Base-by-base conservation (phyloP, 2,797 vertebrate genomes). In the Iguana delicatissima region DNA sequence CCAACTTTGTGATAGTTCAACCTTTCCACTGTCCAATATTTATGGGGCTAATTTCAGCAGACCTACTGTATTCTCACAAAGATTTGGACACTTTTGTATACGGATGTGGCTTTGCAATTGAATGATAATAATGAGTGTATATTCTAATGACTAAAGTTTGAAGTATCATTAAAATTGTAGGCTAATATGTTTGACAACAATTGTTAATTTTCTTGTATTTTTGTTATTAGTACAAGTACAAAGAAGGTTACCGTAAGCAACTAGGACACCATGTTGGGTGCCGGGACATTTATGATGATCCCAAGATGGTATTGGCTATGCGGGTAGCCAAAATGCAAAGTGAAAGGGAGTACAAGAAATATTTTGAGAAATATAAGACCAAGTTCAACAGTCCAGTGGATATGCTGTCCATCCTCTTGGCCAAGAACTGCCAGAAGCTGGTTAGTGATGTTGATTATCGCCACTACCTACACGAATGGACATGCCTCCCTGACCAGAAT, bases 161-260 rank as follows among this genome's bases (percentile, higher is more conserved):
- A 62, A 89, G 74, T 84, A 12, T 50, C 16, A 42, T 73, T 89
- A 82, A 82, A 57, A 8, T 59, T 24, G 50, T 20, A 79, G 46
- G 26, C 26, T 29, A 57, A 7, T 6, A n/a, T n/a, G 29, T 22
- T 80, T 80, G 64, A 72, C 55, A 81, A 72, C 22, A 24, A 16
- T 18, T 7, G 52, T 13, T 35, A 29, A 32, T 76, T 42, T 80
- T 35, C 38, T 69, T 87, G 13, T 74, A 2, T 82, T 82, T 82
- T n/a, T 84, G 3, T 55, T 32, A 72, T 46, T 72, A 99, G 99
- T 99, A 98, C 95, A 98, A 99, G 72, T 99, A 99, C 96, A 99
- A 99, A 95, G 96, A 98, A 0, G 98, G 98, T 0, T 99, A 98
- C 95, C 98, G 99, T 18, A 98, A 98, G 91, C 98, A 98, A 26